Percentiles rank a stretch among this genome's conserved stretches.
These are phyloP conservation scores for Strix aluco DNA, from an alignment of 2,113 vertebrate genomes.

Conservation along the genomic window DNA sequence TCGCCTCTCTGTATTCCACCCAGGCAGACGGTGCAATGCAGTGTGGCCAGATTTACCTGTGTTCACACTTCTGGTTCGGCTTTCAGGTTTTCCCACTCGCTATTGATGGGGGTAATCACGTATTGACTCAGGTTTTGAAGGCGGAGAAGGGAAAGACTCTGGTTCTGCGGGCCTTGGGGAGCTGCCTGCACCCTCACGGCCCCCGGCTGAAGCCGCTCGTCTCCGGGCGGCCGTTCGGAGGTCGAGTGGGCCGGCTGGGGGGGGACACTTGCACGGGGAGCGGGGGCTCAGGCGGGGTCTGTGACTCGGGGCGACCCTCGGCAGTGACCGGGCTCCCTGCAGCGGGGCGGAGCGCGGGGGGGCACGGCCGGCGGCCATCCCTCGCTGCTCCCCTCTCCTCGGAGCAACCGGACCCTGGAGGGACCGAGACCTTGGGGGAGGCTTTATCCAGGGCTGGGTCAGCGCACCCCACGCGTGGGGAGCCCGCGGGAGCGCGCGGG, in stretches of 20 bases:
- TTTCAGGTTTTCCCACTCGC: neutral
- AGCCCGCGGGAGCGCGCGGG: neutral
- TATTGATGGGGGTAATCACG: neutral
- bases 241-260: neutral
- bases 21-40: neutral
- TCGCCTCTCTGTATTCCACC: neutral
- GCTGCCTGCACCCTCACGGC: neutral
- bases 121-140: neutral
- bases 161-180: neutral
- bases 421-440: too few species aligned
- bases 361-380: too few species aligned
- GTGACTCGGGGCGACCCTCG: too few species aligned
- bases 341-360: too few species aligned
- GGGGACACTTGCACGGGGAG: too few species aligned
- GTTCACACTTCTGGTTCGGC: neutral
- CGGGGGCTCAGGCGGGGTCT: too few species aligned
- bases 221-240: neutral
- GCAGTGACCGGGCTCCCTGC: too few species aligned
- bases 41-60: neutral
- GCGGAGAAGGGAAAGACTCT: neutral
- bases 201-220: too few species aligned
- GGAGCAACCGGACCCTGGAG: too few species aligned
- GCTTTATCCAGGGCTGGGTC: too few species aligned
- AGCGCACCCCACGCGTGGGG: too few species aligned
- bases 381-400: too few species aligned